These are phyloP conservation scores for Momotus momota DNA, from an alignment of 2,797 vertebrate genomes.

Conservation along the genomic window DNA sequence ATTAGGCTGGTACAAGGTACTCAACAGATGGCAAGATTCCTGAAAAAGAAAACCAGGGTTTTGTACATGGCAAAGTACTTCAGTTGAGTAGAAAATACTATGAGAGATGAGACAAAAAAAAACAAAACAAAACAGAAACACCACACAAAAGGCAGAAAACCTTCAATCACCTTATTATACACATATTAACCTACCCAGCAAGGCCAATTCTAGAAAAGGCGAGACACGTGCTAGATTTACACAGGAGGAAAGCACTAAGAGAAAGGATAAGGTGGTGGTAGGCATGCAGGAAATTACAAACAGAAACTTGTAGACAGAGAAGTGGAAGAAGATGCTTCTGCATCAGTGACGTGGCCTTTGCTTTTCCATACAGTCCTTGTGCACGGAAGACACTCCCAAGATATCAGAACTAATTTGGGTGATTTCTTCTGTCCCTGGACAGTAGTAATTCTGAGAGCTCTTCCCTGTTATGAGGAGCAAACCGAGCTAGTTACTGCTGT, in stretches of 20 bases:
- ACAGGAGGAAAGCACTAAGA: neutral
- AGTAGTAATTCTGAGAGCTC: neutral
- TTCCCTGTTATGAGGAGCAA: neutral
- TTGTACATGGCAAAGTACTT: neutral
- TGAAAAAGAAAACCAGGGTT: conserved; percentile 33
- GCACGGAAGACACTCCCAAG: neutral
- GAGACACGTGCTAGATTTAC: neutral
- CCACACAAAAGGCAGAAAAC: neutral
- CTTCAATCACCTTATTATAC: neutral
- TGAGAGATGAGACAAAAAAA: neutral
- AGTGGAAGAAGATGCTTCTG: neutral
- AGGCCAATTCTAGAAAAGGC: neutral
- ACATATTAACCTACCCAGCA: neutral
- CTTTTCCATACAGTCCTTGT: neutral
- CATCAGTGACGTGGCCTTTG: neutral
- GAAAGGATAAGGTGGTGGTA: neutral
- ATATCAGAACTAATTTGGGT: neutral
- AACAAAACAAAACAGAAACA: neutral
- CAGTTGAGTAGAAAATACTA: conserved; percentile 31
- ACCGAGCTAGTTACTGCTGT: neutral
- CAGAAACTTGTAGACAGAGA: neutral
- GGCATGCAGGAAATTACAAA: neutral
- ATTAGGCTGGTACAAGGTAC: neutral
- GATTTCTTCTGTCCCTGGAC: neutral
- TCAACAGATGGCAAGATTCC: conserved; percentile 42